Base-by-base conservation (phyloP, 2,113 vertebrate genomes). In the Ursus arctos region DNA sequence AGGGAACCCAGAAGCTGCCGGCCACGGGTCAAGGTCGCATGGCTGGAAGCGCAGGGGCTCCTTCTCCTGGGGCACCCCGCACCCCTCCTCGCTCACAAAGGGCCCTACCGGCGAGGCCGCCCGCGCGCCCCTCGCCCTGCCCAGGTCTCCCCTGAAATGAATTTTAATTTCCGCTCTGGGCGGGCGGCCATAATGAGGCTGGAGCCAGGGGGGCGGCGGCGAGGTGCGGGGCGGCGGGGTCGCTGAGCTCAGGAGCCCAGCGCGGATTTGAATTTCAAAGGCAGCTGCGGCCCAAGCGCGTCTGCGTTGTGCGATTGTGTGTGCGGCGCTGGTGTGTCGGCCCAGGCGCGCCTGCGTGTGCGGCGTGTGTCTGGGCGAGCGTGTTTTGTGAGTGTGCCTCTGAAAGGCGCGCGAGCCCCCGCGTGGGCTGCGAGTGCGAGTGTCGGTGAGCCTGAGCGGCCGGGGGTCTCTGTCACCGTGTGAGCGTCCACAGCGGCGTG, bases 181-280 rank as follows among this genome's bases (percentile, higher is more conserved):
- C 36, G 47, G 91, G 96, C 97, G 93, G 88, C 72, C 92, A 88
- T 98, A 98, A 98, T 90, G 96, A 98, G 95, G 97, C 80, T 94
- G 49, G 10, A 85, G 88, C 88, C 33, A 0, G 61, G 57, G 63
- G 94, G 24, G 33, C 14, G 18, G 36, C 6, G 13, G 84, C 12
- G 51, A 91, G 97, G 67, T 51, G 57, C 67, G 2, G 14, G 36
- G 7, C 97, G 61, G 88, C 69, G 55, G 87, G 88, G 97, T 97
- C 49, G 24, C 6, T 0, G 81, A 61, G 74, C n/a, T 0, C 57
- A 9, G 1, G 49, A 43, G 95, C 47, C 88, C 88, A 96, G 5
- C 10, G 0, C 18, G 1, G 95, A 98, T 98, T 98, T 98, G 98
- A 99, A 98, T 99, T 99, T 98, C 98, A 99, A 99, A 99, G 98